phyloP scores from a whole-genome alignment of 2,888 invertebrate genomes.

The Horisme vitalbata region DNA sequence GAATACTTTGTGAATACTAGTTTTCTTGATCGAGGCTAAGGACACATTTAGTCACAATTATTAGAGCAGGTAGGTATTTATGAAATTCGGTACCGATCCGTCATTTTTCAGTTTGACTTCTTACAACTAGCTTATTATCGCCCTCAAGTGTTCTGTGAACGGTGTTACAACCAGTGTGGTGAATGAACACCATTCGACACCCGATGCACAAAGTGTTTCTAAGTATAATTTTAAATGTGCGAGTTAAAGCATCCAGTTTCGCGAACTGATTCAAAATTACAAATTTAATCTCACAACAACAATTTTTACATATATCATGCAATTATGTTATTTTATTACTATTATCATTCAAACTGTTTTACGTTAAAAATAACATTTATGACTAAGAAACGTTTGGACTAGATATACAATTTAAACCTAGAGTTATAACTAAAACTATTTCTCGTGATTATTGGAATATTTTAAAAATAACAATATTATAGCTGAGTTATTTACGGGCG shows the following conservation, averaged over 20 bases:
- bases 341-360: conserved; percentile 26
- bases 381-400: conserved; percentile 74
- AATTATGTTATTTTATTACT: conserved; percentile 15
- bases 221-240: conserved; percentile 65
- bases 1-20: too few relatives aligned
- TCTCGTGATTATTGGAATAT: conserved; percentile 47
- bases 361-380: conserved; percentile 59
- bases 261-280: conserved; percentile 47
- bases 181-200: too few relatives aligned
- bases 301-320: conserved; percentile 31
- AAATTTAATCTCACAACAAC: conserved; percentile 36
- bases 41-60: too few relatives aligned
- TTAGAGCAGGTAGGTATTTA: too few relatives aligned
- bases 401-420: conserved; percentile 69
- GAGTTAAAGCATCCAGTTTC: conserved; percentile 60
- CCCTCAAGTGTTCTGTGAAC: too few relatives aligned
- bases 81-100: too few relatives aligned
- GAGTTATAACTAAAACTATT: conserved; percentile 43
- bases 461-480: conserved; percentile 35
- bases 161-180: too few relatives aligned
- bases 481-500: conserved; percentile 51
- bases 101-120: too few relatives aligned
- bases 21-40: too few relatives aligned
- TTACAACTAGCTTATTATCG: too few relatives aligned
- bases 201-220: conserved; percentile 36